Percentiles rank a stretch among this genome's conserved stretches.
phyloP scores from a whole-genome alignment of 2,797 vertebrate genomes.

The Sciurus carolinensis region DNA sequence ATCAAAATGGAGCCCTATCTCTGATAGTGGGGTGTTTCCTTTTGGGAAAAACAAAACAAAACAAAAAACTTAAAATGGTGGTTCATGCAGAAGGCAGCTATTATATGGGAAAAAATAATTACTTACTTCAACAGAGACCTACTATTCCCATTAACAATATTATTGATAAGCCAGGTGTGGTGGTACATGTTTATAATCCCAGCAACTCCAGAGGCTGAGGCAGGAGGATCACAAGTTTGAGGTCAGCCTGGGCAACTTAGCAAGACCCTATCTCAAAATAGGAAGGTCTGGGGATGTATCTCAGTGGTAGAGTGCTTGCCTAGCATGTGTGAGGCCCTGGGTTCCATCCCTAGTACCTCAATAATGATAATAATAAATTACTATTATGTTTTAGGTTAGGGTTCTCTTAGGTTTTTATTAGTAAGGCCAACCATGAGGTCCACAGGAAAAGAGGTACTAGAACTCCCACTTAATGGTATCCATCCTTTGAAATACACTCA shows the following conservation, averaged over 20 bases:
- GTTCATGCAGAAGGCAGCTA: neutral
- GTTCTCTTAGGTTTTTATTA: slow-evolving; percentile 12
- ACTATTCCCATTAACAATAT: slow-evolving; percentile 12
- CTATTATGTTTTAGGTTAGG: neutral
- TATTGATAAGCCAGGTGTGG: neutral
- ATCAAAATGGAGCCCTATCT: neutral
- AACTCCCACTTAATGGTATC: neutral
- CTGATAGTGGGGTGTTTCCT: neutral
- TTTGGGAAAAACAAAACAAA: neutral
- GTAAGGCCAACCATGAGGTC: neutral
- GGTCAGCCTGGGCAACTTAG: too few species aligned
- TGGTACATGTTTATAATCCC: too few species aligned
- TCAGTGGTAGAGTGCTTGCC: too few species aligned
- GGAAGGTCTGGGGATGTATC: too few species aligned
- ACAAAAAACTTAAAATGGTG: neutral
- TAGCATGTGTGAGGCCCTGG: too few species aligned
- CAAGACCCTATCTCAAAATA: too few species aligned
- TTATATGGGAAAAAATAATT: neutral
- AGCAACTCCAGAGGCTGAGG: too few species aligned
- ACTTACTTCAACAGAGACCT: slow-evolving; percentile 35
- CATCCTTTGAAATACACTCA: neutral
- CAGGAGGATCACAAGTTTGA: too few species aligned
- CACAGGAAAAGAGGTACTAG: neutral
- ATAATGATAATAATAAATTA: neutral
- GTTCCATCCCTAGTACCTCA: too few species aligned